A percentile compares a stretch with the other conserved stretches of the same genome.
Evolutionary conservation across 2,888 invertebrate genomes (phyloP).

Genomic region (Diarsia dahlii): DNA sequence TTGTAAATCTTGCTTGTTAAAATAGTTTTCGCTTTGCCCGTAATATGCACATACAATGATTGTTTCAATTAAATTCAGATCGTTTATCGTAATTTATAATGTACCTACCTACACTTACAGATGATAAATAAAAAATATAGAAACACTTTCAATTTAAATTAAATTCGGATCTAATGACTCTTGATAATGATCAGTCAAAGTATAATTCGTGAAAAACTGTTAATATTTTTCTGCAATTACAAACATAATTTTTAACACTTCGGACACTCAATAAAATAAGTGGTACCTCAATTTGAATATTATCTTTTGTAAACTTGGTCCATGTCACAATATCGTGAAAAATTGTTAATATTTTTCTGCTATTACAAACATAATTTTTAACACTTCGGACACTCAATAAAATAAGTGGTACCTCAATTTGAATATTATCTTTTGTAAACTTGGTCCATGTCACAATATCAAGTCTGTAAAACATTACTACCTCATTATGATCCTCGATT

Average conservation of each 20-base stretch:
- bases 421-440: constrained; percentile 16
- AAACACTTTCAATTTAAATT: not conserved
- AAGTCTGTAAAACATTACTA: constrained; percentile 12
- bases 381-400: not conserved
- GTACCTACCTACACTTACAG: too few relatives aligned
- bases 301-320: constrained; percentile 1
- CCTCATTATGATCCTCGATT: constrained; percentile 15
- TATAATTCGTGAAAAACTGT: not conserved
- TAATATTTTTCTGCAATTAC: not conserved
- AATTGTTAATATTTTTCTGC: not conserved
- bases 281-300: constrained; percentile 27
- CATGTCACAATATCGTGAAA: constrained; percentile 10
- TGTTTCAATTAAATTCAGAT: too few relatives aligned
- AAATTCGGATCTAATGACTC: not conserved
- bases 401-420: constrained; percentile 15
- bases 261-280: not conserved
- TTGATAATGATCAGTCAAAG: not conserved
- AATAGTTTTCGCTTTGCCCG: not conserved
- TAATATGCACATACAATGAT: not conserved
- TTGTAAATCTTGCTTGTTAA: not conserved
- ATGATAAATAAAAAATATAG: too few relatives aligned
- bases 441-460: constrained; percentile 5
- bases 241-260: not conserved
- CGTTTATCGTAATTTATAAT: too few relatives aligned
- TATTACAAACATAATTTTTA: not conserved